Evolutionary conservation across 2,888 invertebrate genomes (phyloP), one percentile per base, ranked within the genome.

Genomic region (Acleris cristana): DNA sequence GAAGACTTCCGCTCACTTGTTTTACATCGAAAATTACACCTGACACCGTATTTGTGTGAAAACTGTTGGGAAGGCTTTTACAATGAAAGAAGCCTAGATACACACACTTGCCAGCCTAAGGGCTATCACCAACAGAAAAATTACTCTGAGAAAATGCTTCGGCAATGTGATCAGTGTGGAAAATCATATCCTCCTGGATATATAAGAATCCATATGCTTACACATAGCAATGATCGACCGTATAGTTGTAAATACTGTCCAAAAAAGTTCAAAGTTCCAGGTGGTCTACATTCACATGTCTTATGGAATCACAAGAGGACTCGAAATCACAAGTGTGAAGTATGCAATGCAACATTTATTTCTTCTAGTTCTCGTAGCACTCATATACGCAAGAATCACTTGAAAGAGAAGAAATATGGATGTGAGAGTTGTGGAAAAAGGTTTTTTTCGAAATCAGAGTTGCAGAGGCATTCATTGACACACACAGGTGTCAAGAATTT

Each of bases 401-500:
- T 91, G 49, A 92, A 91, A 74, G 93, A 93, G 64, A 92, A 89
- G 71, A 93, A 93, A 70, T 89, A 92, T 79, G 78, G 83, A 0
- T 93, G 93, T 73, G 91, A 91, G 30, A 90, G 80, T 69, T 93
- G 93, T 49, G 87, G 84, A 0, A 93, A 92, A 69, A 79, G 89
- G 30, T 93, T 92, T 72, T 92, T 92, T 71, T 90, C 92, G 0
- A 90, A 90, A 74, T 92, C 90, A 0, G 92, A 92, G 69, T 73
- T 93, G 56, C 88, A 90, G 65, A 79, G 92, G 59, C 93, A 93
- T 78, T 88, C 85, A 0, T 71, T 93, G 10, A 91, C 91, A 0
- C 93, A 93, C 64, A 92, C 92, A 0, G 93, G 92, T 0, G 90
- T 89, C 0, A 93, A 93, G 71, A 92, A 93, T 60, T 93, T 90